A percentile compares a stretch with the other conserved stretches of the same genome.
These are phyloP conservation scores for Cyphomyrmex costatus DNA, from an alignment of 1,140 invertebrate species.

Conservation along the genomic window DNA sequence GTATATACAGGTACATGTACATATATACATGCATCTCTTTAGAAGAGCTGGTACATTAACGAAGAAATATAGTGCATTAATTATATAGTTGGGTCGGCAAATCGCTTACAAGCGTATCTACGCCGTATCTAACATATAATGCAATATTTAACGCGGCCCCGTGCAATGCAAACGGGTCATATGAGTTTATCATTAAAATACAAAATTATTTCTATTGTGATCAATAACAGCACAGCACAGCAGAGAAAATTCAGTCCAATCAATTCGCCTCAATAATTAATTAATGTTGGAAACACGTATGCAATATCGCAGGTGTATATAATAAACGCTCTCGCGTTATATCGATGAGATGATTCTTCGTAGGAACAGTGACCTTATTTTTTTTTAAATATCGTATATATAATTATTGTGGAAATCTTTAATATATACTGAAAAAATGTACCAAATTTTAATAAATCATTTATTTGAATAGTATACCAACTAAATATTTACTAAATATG, in stretches of 20 bases:
- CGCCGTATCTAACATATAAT: background rate
- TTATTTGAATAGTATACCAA: no score
- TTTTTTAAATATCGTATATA: no score
- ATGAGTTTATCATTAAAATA: slow-evolving; percentile 7
- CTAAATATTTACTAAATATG: no score
- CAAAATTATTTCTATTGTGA: background rate
- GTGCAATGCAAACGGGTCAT: background rate
- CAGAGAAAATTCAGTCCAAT: slow-evolving; percentile 10
- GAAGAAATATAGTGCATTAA: slow-evolving; percentile 14
- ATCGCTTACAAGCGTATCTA: slow-evolving; percentile 2
- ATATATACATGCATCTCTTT: background rate
- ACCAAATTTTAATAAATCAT: no score
- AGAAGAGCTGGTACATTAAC: slow-evolving; percentile 27
- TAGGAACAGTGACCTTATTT: no score
- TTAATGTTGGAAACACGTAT: background rate
- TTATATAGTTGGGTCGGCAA: background rate
- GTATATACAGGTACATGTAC: background rate
- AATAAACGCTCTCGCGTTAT: background rate
- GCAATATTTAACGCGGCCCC: background rate
- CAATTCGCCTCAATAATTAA: slow-evolving; percentile 13
- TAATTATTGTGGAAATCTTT: no score
- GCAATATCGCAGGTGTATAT: background rate
- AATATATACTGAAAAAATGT: no score
- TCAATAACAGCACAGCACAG: background rate
- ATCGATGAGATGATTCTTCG: background rate